Percentiles rank a stretch among this genome's conserved stretches.
Evolutionary conservation across 2,113 vertebrate species (phyloP).

Genomic region (Menidia beryllina): DNA sequence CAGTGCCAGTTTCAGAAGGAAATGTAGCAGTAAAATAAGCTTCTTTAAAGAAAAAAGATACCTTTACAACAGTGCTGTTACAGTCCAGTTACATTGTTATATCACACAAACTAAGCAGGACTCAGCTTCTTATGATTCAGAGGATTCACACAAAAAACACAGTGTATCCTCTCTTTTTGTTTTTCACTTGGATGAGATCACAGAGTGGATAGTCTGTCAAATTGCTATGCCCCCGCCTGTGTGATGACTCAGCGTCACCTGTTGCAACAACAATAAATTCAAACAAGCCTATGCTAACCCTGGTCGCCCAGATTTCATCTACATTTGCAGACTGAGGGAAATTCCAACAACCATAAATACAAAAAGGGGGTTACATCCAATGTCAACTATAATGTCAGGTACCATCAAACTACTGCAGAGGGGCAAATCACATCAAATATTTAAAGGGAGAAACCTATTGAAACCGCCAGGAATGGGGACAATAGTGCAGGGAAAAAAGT

Average conservation of each 20-base stretch:
- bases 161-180: neutral
- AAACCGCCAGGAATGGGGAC: too few species aligned
- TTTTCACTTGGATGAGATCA: neutral
- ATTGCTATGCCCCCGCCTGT: constrained; percentile 1
- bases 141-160: too few species aligned
- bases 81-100: too few species aligned
- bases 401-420: neutral
- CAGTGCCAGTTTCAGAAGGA: neutral
- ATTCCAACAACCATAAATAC: neutral
- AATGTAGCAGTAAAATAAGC: neutral
- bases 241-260: neutral
- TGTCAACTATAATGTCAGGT: neutral
- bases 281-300: neutral
- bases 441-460: too few species aligned
- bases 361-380: neutral
- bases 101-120: too few species aligned
- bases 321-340: neutral
- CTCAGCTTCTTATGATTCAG: neutral
- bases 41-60: too few species aligned
- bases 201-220: constrained; percentile 10
- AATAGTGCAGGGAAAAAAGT: too few species aligned
- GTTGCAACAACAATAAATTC: constrained; percentile 6
- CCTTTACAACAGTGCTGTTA: too few species aligned
- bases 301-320: too few species aligned
- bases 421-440: too few species aligned